These are phyloP conservation scores for Limenitis camilla DNA, from an alignment of 2,888 invertebrate species.

Conservation along the genomic window DNA sequence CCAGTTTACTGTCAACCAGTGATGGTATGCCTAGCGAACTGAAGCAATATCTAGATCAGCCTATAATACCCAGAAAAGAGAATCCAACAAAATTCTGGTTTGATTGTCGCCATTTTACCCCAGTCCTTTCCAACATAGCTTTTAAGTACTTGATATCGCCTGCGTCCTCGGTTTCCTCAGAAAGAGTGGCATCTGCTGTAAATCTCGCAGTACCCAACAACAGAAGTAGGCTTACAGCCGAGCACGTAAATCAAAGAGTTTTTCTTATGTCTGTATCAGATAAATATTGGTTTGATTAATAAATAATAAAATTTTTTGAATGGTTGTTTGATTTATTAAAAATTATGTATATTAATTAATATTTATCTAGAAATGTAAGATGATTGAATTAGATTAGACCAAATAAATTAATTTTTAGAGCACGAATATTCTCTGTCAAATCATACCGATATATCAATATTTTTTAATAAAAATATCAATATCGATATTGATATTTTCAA, in stretches of 20 bases:
- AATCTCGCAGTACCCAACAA: conserved; percentile 22
- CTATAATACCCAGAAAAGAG: conserved; percentile 20
- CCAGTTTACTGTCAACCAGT: conserved; percentile 19
- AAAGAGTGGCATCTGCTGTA: conserved; percentile 26
- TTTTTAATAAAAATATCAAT: too few species aligned
- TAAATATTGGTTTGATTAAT: too few species aligned
- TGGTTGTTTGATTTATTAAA: conserved; percentile 10
- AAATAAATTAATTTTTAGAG: too few species aligned
- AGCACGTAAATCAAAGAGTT: conserved; percentile 27
- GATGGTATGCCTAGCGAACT: conserved; percentile 24
- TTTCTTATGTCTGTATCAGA: too few species aligned
- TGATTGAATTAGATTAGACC: too few species aligned
- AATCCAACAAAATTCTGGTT: conserved; percentile 22
- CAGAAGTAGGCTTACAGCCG: conserved; percentile 20
- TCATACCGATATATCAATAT: conserved; percentile 7
- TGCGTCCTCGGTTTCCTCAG: conserved; percentile 22
- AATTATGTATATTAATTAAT: conserved; percentile 10
- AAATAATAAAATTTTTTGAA: too few species aligned
- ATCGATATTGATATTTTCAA: too few species aligned
- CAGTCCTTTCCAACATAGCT: conserved; percentile 27
- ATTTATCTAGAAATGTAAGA: too few species aligned
- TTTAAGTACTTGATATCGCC: conserved; percentile 12
- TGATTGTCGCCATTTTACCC: conserved; percentile 19
- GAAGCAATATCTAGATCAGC: conserved; percentile 32
- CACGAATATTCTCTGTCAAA: too few species aligned